Conservation (phyloP, 2,113 vertebrate genomes). For the Megaleporinus macrocephalus region DNA sequence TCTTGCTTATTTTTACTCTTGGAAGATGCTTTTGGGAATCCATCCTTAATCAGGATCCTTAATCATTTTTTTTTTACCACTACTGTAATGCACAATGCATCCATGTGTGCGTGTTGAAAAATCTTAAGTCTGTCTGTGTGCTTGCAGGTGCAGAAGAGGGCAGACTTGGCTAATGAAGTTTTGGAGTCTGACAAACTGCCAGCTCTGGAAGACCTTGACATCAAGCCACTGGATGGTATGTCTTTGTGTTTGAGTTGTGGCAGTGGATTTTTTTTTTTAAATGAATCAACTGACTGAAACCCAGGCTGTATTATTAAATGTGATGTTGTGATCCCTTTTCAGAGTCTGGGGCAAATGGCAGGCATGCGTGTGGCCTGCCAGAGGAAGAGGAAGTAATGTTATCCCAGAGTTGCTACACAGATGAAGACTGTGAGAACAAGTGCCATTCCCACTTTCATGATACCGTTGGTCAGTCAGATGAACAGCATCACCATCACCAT, state of each 20-base stretch:
- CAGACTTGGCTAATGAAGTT: conserved; percentile 80
- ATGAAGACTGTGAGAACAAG: conserved; percentile 93
- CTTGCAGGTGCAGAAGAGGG: conserved; percentile 85
- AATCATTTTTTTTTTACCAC: not conserved
- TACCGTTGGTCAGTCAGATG: conserved; percentile 91
- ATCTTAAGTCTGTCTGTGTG: not conserved
- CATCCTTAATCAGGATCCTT: no score
- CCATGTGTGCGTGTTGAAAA: not conserved
- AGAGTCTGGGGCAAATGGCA: conserved; percentile 73
- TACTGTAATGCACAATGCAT: not conserved
- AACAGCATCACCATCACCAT: conserved; percentile 94
- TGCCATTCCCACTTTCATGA: conserved; percentile 98
- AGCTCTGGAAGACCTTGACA: conserved; percentile 80
- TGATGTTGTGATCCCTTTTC: no score
- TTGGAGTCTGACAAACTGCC: conserved; percentile 85
- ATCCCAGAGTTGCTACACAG: conserved; percentile 80
- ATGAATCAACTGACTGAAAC: no score
- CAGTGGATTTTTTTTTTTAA: no score
- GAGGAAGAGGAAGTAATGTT: conserved; percentile 98
- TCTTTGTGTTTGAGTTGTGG: not conserved
- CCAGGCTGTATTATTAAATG: no score
- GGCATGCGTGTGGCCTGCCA: conserved; percentile 63
- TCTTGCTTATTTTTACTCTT: no score
- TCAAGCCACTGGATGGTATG: conserved; percentile 85
- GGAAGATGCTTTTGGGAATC: no score